These are phyloP conservation scores for Cyprinella venusta DNA, from an alignment of 2,797 vertebrate species.

Conservation along the genomic window DNA sequence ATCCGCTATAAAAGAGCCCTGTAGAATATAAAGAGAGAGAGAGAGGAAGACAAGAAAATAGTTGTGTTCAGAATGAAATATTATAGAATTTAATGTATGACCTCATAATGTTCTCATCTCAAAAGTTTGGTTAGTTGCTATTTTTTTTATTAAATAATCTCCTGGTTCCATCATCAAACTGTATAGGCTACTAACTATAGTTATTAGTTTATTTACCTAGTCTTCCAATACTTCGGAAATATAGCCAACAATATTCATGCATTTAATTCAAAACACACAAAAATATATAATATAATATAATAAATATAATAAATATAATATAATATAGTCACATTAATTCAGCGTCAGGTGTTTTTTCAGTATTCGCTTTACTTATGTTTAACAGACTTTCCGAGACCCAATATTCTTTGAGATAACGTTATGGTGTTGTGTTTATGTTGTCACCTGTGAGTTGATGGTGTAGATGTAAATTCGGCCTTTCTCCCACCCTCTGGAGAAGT, in stretches of 20 bases:
- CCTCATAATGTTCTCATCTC: background rate
- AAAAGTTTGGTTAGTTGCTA: too few relatives aligned
- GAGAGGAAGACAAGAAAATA: background rate
- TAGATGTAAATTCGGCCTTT: conserved; percentile 86
- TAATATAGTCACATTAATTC: background rate
- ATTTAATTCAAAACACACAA: background rate
- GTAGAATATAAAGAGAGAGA: conserved; percentile 9
- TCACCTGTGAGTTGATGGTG: conserved; percentile 67
- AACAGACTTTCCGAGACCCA: background rate
- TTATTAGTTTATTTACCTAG: background rate
- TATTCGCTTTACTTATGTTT: too few relatives aligned
- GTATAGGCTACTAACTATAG: background rate
- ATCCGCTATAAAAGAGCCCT: conserved; percentile 79
- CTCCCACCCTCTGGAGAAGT: conserved; percentile 87
- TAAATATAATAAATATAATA: background rate
- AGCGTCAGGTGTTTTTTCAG: too few relatives aligned
- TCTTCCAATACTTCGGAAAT: background rate
- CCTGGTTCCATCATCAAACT: background rate
- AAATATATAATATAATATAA: background rate
- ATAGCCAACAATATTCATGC: background rate
- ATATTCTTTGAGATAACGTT: background rate
- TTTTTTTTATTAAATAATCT: background rate
- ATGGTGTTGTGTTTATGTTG: background rate
- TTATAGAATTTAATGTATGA: background rate
- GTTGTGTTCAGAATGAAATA: background rate